Percentiles rank a stretch among this genome's conserved stretches.
Conservation (phyloP, 2,797 vertebrate genomes). For the Aldrovandia affinis region DNA sequence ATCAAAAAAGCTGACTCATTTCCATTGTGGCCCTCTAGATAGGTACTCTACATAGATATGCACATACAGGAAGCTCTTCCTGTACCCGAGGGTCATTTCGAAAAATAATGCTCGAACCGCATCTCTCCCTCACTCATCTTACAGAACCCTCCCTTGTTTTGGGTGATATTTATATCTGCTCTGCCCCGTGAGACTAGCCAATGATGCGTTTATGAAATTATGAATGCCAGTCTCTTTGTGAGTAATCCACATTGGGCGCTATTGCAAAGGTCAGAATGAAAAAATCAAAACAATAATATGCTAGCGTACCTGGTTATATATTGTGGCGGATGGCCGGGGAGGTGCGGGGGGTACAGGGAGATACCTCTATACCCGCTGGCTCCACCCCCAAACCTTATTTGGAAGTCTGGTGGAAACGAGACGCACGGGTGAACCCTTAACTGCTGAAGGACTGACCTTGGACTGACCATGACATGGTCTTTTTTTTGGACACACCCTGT, state of each 20-base stretch:
- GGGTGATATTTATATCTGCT: not conserved
- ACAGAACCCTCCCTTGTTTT: not conserved
- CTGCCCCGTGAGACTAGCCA: not conserved
- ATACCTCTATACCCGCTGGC: no score
- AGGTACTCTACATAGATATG: not conserved
- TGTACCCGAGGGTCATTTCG: not conserved
- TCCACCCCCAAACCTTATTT: no score
- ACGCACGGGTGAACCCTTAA: no score
- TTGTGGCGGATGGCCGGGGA: no score
- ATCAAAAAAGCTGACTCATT: no score
- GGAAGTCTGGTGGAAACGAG: no score
- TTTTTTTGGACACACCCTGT: no score
- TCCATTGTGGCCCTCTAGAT: no score
- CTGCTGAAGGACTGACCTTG: no score
- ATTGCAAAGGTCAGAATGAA: not conserved
- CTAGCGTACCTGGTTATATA: not conserved
- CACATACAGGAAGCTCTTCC: not conserved
- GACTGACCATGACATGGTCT: no score
- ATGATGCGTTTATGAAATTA: not conserved
- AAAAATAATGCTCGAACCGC: not conserved
- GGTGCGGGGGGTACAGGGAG: no score
- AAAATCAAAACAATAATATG: not conserved
- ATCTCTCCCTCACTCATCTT: not conserved
- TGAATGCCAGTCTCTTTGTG: not conserved
- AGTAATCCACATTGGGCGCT: not conserved